Evolutionary conservation across 2,797 vertebrate species (phyloP).

Genomic region (Nyctalus aviator): DNA sequence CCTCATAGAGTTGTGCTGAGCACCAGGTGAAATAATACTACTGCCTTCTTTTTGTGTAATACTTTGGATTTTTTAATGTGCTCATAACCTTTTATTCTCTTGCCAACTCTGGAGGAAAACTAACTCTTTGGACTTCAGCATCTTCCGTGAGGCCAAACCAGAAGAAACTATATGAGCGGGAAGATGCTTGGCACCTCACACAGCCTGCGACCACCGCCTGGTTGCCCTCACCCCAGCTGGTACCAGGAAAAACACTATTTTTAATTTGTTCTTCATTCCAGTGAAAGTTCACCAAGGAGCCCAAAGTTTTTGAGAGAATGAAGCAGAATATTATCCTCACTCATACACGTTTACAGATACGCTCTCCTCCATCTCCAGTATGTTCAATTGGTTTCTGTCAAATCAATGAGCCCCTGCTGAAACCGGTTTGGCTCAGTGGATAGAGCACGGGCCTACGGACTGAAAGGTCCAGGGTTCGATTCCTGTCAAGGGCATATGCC

Average conservation of each 20-base stretch:
- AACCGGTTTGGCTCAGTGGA: no score
- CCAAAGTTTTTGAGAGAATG: neutral
- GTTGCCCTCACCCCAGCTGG: neutral
- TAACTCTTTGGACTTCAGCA: neutral
- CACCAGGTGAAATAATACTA: neutral
- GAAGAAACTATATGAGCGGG: neutral
- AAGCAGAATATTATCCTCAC: neutral
- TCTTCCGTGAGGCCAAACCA: neutral
- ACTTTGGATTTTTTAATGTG: neutral
- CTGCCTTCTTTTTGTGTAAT: neutral
- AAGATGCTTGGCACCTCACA: neutral
- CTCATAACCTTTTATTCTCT: neutral
- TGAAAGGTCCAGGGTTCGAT: no score
- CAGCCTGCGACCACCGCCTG: neutral
- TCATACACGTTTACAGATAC: neutral
- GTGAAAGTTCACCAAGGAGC: constrained; percentile 27
- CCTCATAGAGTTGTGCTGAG: neutral
- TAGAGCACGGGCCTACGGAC: no score
- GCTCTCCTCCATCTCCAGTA: neutral
- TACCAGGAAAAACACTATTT: neutral
- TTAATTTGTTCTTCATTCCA: neutral
- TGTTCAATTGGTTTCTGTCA: neutral
- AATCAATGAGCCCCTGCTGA: neutral
- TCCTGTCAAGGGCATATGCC: no score
- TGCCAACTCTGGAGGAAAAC: neutral